Evolutionary conservation across 2,888 invertebrate species (phyloP).

Genomic region (Quadriops clusia): DNA sequence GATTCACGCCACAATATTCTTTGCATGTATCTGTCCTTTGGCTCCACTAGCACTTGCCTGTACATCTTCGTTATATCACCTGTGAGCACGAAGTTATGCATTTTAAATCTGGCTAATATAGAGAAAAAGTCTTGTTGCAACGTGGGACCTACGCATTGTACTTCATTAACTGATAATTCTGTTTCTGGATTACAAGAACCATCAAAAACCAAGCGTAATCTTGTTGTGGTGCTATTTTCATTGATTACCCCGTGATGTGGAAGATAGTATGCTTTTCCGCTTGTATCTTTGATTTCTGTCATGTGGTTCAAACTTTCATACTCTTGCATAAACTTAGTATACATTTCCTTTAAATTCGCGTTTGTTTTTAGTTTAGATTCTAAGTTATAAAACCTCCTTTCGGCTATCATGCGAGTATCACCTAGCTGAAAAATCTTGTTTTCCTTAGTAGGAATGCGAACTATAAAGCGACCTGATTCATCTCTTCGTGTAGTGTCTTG

Average conservation of each 20-base stretch:
- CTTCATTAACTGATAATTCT: neutral
- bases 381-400: conserved; percentile 9
- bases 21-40: too few relatives aligned
- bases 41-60: too few relatives aligned
- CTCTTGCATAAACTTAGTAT: conserved; percentile 9
- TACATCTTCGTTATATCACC: too few relatives aligned
- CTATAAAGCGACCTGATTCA: conserved; percentile 1
- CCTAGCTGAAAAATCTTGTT: conserved; percentile 6
- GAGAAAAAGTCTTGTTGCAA: conserved; percentile 2
- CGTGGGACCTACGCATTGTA: neutral
- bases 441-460: conserved; percentile 1
- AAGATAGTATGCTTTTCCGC: neutral
- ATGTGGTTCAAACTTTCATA: conserved; percentile 9
- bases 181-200: neutral
- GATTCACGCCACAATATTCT: too few relatives aligned
- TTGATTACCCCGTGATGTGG: too few relatives aligned
- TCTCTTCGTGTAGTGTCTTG: neutral
- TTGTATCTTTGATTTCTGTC: conserved; percentile 1
- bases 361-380: conserved; percentile 10
- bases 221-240: too few relatives aligned
- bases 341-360: conserved; percentile 6
- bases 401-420: conserved; percentile 6
- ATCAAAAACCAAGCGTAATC: too few relatives aligned
- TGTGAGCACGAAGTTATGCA: too few relatives aligned
- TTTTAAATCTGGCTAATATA: neutral